These are phyloP conservation scores for Orthonevra nobilis DNA, from an alignment of 2,888 invertebrate genomes.

Conservation along the genomic window DNA sequence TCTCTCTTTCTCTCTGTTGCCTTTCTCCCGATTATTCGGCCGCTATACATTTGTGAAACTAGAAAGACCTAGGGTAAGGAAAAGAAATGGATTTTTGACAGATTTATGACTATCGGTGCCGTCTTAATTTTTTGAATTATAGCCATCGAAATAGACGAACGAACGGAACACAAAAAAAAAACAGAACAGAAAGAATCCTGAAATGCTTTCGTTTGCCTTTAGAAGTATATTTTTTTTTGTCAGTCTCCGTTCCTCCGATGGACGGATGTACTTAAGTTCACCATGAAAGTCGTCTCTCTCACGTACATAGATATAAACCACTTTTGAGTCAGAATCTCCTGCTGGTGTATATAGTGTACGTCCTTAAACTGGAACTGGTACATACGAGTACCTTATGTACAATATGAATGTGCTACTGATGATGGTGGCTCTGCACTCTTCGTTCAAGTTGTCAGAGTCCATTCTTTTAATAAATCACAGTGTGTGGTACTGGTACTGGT, in stretches of 20 bases:
- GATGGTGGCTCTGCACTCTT: slow-evolving; percentile 40
- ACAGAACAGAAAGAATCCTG: too few relatives aligned
- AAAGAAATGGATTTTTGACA: slow-evolving; percentile 80
- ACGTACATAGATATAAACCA: slow-evolving; percentile 31
- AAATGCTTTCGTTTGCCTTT: slow-evolving; percentile 58
- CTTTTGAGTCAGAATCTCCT: slow-evolving; percentile 61
- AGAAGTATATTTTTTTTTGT: too few relatives aligned
- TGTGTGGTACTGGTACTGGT: slow-evolving; percentile 57
- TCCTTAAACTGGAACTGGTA: too few relatives aligned
- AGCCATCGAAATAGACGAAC: slow-evolving; percentile 80
- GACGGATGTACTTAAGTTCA: slow-evolving; percentile 60
- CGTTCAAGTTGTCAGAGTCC: slow-evolving; percentile 66
- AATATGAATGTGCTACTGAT: too few relatives aligned
- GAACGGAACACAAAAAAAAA: too few relatives aligned
- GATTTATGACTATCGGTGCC: slow-evolving; percentile 80
- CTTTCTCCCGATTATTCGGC: slow-evolving; percentile 7
- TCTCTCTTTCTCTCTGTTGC: too few relatives aligned
- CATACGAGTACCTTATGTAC: too few relatives aligned
- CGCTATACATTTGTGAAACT: slow-evolving; percentile 18
- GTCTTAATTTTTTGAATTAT: slow-evolving; percentile 80
- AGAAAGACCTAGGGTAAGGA: slow-evolving; percentile 40
- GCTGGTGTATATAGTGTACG: slow-evolving; percentile 44
- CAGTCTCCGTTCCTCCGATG: slow-evolving; percentile 16
- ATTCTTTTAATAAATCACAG: slow-evolving; percentile 70
- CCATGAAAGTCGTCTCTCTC: slow-evolving; percentile 8